These are phyloP conservation scores for Steinernema hermaphroditum DNA, from an alignment of 2,888 invertebrate genomes.

Conservation along the genomic window DNA sequence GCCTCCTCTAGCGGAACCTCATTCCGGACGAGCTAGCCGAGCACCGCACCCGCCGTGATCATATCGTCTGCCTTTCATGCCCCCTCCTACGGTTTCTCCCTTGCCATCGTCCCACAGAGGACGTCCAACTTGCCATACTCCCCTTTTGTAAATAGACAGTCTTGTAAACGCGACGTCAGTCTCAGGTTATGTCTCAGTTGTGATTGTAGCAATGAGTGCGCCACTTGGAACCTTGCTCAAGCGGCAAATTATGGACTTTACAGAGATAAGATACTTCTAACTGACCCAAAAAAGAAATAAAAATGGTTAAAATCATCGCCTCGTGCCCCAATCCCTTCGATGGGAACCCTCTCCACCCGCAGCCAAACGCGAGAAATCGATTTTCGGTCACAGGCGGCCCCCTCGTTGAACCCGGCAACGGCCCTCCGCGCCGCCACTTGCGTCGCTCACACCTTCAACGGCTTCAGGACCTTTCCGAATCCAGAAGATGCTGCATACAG, in stretches of 20 bases:
- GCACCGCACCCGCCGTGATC: conserved; percentile 12
- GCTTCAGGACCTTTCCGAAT: no score
- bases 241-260: background rate
- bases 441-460: no score
- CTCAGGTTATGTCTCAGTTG: background rate
- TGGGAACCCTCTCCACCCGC: no score
- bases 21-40: conserved; percentile 29
- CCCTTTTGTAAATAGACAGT: background rate
- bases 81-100: conserved; percentile 12
- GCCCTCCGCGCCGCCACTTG: background rate
- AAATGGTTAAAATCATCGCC: background rate
- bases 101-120: background rate
- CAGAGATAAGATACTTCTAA: conserved; percentile 28
- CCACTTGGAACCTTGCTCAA: conserved; percentile 3
- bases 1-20: conserved; percentile 29
- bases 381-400: background rate
- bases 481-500: no score
- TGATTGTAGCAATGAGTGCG: conserved; percentile 23
- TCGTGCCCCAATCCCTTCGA: no score
- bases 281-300: background rate
- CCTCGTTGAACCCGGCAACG: background rate
- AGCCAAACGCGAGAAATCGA: background rate
- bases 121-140: conserved; percentile 19
- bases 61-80: conserved; percentile 22
- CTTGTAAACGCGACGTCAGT: background rate